Conservation (phyloP, 2,888 invertebrate genomes). For the Nudaria mundana region DNA sequence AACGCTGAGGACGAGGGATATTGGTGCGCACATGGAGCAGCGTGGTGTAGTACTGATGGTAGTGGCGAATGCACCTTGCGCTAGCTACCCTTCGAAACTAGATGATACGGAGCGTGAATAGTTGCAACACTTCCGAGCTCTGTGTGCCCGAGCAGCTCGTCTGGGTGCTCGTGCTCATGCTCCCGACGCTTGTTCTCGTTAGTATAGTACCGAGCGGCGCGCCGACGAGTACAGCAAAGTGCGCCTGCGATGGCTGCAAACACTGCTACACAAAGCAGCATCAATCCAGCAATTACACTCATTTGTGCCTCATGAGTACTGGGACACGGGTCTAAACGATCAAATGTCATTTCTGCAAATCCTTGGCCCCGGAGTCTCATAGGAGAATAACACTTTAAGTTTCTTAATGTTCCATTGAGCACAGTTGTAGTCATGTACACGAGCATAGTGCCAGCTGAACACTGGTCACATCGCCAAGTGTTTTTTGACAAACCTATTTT, state of each 20-base stretch:
- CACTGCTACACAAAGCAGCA: conserved; percentile 59
- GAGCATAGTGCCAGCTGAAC: conserved; percentile 81
- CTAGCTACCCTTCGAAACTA: conserved; percentile 63
- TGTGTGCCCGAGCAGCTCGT: conserved; percentile 56
- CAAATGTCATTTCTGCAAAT: conserved; percentile 53
- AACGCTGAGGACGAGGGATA: conserved; percentile 29
- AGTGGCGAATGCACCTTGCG: conserved; percentile 49
- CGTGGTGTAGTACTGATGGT: conserved; percentile 20
- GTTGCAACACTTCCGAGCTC: conserved; percentile 65
- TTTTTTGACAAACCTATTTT: conserved; percentile 81
- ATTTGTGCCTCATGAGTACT: conserved; percentile 78
- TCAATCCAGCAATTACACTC: conserved; percentile 79
- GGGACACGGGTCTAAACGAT: conserved; percentile 63
- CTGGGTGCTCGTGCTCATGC: conserved; percentile 64
- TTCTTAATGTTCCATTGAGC: conserved; percentile 71
- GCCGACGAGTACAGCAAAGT: conserved; percentile 84
- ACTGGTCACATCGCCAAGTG: conserved; percentile 86
- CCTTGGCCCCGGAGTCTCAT: conserved; percentile 69
- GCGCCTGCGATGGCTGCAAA: conserved; percentile 80
- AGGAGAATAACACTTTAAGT: conserved; percentile 82
- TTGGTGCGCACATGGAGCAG: conserved; percentile 27
- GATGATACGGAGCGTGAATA: conserved; percentile 64
- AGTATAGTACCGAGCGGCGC: conserved; percentile 89
- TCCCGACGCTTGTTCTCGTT: conserved; percentile 85
- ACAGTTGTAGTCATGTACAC: conserved; percentile 79